Evolutionary conservation across 2,113 vertebrate genomes (phyloP), one percentile per base, ranked within the genome.

Genomic region (Gopherus flavomarginatus): DNA sequence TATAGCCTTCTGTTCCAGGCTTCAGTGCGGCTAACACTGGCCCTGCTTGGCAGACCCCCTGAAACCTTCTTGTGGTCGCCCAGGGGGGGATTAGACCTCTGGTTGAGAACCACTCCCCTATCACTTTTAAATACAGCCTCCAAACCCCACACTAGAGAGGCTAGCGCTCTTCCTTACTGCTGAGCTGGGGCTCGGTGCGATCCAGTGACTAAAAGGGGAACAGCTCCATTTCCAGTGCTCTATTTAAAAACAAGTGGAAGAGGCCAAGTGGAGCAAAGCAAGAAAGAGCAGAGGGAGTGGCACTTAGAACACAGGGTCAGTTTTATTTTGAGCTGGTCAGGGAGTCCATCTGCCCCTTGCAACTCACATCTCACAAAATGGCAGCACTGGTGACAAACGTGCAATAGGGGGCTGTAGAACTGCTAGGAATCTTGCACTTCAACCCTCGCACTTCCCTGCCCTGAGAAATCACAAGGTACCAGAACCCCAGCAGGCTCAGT

Each of bases 191-290:
- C n/a, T 83, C 87, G 27, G 44, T 9, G 17, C 4, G 19, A 78
- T 38, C 78, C 44, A 9, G 9, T 0, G 0, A 24, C 11, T 24
- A 16, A 77, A 13, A 22, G 49, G 83, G 82, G 1, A 0, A 49
- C 87, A 59, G 49, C 47, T 90, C 35, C 83, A 75, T 57, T 16
- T 90, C 35, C 56, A 89, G 50, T 8, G 35, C 50, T 89, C 83
- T 49, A 56, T 38, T 72, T 17, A 80, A 79, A 90, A 81, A 8
- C 24, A 92, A 9, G 53, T 57, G 12, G 53, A 94, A 88, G n/a
- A 85, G 53, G 9, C 62, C 35, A 90, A 90, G 31, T 3, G 84
- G 81, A 83, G 62, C 89, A 95, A 91, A 92, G 89, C 83, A 94
- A 92, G 3, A 42, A 89, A 91, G 80, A 86, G 35, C 81, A 89